Conservation (phyloP, 1,140 invertebrate genomes). For the Panagrolaimus sp. region DNA sequence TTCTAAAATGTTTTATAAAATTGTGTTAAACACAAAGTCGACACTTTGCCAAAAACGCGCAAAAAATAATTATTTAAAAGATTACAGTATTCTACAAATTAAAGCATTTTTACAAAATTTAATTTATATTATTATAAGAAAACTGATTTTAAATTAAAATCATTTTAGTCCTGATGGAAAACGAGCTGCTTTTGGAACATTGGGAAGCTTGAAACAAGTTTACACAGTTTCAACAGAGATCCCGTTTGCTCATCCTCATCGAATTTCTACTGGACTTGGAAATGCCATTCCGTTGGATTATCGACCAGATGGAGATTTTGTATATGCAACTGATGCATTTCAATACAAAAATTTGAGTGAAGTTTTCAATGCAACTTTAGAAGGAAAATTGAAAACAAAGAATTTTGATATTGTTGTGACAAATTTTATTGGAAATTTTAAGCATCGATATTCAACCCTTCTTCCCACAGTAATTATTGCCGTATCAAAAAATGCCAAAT, state of each 20-base stretch:
- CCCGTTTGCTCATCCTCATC: not conserved
- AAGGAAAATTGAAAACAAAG: not conserved
- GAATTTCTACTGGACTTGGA: not conserved
- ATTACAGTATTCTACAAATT: too few species aligned
- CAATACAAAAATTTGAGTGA: not conserved
- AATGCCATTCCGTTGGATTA: not conserved
- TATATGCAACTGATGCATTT: conserved; percentile 6
- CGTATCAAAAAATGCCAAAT: too few species aligned
- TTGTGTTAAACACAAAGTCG: too few species aligned
- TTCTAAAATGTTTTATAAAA: too few species aligned
- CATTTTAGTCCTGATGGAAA: not conserved
- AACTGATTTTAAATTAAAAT: not conserved
- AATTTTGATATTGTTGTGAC: not conserved
- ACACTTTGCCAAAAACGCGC: too few species aligned
- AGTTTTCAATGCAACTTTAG: not conserved
- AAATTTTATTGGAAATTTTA: not conserved
- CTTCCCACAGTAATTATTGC: too few species aligned
- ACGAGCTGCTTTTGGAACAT: not conserved
- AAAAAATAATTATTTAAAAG: too few species aligned
- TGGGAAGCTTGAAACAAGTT: not conserved
- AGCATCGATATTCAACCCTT: not conserved
- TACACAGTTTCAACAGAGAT: not conserved
- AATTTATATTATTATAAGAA: too few species aligned
- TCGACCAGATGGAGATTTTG: not conserved
- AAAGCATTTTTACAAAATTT: too few species aligned